phyloP scores from a whole-genome alignment of 1,140 invertebrate species.

The Listronotus oregonensis region DNA sequence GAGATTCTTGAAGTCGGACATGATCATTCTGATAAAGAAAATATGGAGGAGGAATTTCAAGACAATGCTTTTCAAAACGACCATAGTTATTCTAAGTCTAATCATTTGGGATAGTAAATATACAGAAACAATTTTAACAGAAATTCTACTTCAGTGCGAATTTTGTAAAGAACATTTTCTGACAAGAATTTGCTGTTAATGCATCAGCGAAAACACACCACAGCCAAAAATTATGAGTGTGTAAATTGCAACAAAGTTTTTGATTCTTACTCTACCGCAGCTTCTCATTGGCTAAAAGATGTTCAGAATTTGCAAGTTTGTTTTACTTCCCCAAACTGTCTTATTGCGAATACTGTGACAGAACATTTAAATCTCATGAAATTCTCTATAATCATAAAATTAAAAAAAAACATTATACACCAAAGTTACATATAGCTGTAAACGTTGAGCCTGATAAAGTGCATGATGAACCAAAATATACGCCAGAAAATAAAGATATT shows the following conservation, averaged over 20 bases:
- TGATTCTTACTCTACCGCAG: slow-evolving; percentile 59
- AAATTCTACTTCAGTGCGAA: slow-evolving; percentile 62
- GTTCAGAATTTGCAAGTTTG: slow-evolving; percentile 55
- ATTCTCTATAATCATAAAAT: slow-evolving; percentile 54
- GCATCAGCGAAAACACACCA: slow-evolving; percentile 59
- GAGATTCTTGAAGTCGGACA: slow-evolving; percentile 28
- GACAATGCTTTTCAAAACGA: neutral
- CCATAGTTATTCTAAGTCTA: neutral
- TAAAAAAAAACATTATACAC: slow-evolving; percentile 54
- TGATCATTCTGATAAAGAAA: neutral
- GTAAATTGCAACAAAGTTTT: slow-evolving; percentile 59
- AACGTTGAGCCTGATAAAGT: slow-evolving; percentile 25
- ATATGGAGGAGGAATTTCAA: neutral
- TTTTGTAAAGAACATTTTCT: slow-evolving; percentile 63
- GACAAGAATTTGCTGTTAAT: slow-evolving; percentile 57
- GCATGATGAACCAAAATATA: slow-evolving; percentile 23
- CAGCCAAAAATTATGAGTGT: slow-evolving; percentile 62
- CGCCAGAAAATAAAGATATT: slow-evolving; percentile 40
- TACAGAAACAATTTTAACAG: slow-evolving; percentile 50
- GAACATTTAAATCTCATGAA: slow-evolving; percentile 55
- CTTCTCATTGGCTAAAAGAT: slow-evolving; percentile 63
- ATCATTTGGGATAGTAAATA: slow-evolving; percentile 16
- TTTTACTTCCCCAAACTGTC: slow-evolving; percentile 54
- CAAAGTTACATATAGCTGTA: slow-evolving; percentile 40
- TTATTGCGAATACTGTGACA: slow-evolving; percentile 55